phyloP scores from a whole-genome alignment of 2,797 vertebrate genomes.

The Hemitrygon akajei region DNA sequence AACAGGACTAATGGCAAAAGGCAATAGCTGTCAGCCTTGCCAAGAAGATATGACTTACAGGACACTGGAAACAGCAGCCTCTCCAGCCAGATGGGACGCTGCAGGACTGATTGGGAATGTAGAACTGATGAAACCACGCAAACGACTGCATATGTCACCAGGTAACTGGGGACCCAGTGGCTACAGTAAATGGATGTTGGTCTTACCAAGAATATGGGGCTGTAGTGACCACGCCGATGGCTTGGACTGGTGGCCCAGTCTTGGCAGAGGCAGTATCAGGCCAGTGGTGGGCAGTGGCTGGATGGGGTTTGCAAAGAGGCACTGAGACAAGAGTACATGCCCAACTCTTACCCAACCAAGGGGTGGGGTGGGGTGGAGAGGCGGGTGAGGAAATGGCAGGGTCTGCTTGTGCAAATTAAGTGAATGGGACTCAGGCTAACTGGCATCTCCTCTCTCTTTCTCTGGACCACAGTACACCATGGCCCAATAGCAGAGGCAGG shows the following conservation, averaged over 20 bases:
- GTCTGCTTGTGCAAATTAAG: too few relatives aligned
- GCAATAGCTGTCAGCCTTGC: background rate
- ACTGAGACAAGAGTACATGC: background rate
- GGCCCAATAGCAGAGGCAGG: too few relatives aligned
- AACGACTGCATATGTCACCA: background rate
- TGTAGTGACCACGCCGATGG: background rate
- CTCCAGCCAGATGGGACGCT: background rate
- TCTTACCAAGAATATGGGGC: background rate
- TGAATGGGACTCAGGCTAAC: too few relatives aligned
- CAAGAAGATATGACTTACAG: background rate
- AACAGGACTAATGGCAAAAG: background rate
- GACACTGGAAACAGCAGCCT: background rate
- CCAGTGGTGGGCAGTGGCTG: too few relatives aligned
- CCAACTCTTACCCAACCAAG: background rate
- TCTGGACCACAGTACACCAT: too few relatives aligned
- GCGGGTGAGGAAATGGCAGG: background rate
- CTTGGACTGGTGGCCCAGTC: background rate
- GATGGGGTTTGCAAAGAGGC: background rate
- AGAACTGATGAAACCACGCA: background rate
- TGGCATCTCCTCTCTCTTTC: too few relatives aligned
- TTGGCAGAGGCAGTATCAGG: background rate
- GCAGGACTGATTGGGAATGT: background rate
- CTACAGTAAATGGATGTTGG: background rate
- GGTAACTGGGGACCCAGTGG: background rate
- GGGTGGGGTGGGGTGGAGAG: background rate